Conservation (phyloP, 2,113 vertebrate species). For the Rhea pennata region DNA sequence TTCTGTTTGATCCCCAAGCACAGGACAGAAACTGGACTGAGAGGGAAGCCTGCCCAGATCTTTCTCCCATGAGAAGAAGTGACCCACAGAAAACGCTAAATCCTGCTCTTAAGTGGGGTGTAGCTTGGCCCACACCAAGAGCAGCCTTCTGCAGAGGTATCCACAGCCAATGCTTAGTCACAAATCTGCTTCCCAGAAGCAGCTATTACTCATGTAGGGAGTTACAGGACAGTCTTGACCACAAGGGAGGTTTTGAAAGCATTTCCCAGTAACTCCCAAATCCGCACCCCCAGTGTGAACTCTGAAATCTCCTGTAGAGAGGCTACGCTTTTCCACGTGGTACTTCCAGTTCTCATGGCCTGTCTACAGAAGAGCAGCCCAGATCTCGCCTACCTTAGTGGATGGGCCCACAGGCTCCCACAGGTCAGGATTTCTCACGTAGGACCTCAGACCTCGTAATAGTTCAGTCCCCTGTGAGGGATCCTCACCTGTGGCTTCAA, state of each 20-base stretch:
- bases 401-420: neutral
- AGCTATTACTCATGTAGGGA: rapidly evolving
- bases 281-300: neutral
- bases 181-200: neutral
- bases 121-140: neutral
- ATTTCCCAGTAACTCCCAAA: neutral
- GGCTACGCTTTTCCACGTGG: rapidly evolving
- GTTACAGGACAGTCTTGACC: neutral
- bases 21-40: neutral
- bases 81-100: neutral
- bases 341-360: neutral
- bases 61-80: neutral
- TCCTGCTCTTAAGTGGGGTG: neutral
- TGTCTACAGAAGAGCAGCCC: neutral
- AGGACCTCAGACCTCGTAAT: neutral
- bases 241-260: neutral
- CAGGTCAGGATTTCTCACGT: neutral
- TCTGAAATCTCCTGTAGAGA: neutral
- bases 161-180: neutral
- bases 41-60: neutral
- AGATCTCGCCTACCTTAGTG: no score
- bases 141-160: neutral
- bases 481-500: neutral
- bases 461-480: neutral
- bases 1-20: neutral